A percentile compares a stretch with the other conserved stretches of the same genome.
phyloP scores from a whole-genome alignment of 2,113 vertebrate genomes.

The Nestor notabilis region DNA sequence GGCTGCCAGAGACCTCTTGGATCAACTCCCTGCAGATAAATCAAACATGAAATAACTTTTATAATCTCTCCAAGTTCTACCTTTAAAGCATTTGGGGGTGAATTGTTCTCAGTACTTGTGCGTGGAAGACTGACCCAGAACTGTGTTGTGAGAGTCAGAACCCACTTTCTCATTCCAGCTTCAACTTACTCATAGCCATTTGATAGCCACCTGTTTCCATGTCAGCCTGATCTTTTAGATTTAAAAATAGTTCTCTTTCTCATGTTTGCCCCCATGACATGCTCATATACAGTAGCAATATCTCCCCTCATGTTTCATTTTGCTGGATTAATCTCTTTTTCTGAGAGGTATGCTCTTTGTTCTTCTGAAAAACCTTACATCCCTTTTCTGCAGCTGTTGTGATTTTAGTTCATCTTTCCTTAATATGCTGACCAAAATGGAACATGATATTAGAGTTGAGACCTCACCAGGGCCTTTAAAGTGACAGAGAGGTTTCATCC shows the following conservation, averaged over 20 bases:
- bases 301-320: background rate
- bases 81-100: slow-evolving; percentile 22
- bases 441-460: background rate
- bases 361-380: background rate
- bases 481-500: background rate
- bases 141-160: background rate
- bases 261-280: background rate
- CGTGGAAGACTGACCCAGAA: slow-evolving; percentile 2
- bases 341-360: fast-evolving
- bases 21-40: slow-evolving; percentile 30
- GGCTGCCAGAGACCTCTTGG: background rate
- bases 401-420: background rate
- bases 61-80: background rate
- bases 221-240: background rate
- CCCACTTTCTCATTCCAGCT: background rate
- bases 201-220: background rate
- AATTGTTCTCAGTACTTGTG: background rate
- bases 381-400: background rate
- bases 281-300: background rate
- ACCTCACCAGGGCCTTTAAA: background rate
- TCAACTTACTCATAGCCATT: background rate
- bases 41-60: slow-evolving; percentile 18
- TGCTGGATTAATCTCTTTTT: background rate
- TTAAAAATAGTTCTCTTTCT: background rate
- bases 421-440: background rate